phyloP scores from a whole-genome alignment of 2,113 vertebrate species.

The Aldabrachelys gigantea region DNA sequence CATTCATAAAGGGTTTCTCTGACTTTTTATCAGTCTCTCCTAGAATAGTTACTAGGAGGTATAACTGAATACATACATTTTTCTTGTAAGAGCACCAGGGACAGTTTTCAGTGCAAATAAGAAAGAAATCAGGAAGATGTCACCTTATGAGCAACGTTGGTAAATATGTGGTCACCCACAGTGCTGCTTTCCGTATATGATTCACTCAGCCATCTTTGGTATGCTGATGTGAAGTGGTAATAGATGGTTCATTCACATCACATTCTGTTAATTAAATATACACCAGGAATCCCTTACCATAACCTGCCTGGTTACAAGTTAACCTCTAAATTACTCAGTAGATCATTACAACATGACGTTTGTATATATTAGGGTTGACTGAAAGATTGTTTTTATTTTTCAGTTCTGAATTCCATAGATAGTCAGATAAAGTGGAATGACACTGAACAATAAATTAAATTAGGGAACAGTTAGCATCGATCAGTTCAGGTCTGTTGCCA shows the following conservation, averaged over 20 bases:
- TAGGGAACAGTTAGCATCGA: constrained; percentile 53
- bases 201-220: background rate
- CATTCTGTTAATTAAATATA: background rate
- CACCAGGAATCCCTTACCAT: background rate
- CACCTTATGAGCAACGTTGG: background rate
- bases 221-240: background rate
- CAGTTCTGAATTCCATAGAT: constrained; percentile 12
- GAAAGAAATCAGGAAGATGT: background rate
- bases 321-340: constrained; percentile 28
- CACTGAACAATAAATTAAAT: constrained; percentile 48
- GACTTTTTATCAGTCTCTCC: background rate
- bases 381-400: constrained; percentile 14
- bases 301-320: background rate
- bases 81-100: background rate
- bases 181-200: background rate
- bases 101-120: background rate
- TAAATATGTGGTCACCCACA: background rate
- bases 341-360: constrained; percentile 11
- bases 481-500: constrained; percentile 58
- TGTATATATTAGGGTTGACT: constrained; percentile 16
- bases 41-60: background rate
- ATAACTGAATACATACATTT: background rate
- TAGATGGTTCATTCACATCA: background rate
- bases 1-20: background rate
- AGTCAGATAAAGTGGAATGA: constrained; percentile 36